These are phyloP conservation scores for Drosophila helvetica DNA, from an alignment of 2,888 invertebrate species.

Conservation along the genomic window DNA sequence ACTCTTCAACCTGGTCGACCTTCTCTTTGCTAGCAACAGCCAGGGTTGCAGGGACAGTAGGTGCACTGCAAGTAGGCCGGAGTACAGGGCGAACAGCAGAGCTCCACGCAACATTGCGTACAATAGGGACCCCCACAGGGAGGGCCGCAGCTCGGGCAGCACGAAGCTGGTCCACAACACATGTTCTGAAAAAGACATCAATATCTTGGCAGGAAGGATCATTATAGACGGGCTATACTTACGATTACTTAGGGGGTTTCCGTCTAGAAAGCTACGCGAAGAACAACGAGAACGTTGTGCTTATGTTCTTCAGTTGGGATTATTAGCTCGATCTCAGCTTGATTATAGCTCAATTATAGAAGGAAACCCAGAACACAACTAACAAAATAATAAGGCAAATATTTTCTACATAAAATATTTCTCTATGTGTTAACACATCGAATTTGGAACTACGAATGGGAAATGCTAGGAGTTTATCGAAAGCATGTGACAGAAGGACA, in stretches of 20 bases:
- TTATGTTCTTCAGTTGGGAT: not conserved
- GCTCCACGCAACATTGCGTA: conserved; percentile 56
- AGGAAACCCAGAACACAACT: conserved; percentile 15
- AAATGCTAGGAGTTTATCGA: not conserved
- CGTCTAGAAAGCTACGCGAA: not conserved
- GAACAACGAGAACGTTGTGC: not conserved
- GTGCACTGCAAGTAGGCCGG: conserved; percentile 65
- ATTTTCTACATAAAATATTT: conserved; percentile 20
- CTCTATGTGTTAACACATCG: conserved; percentile 44
- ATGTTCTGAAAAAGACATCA: conserved; percentile 34
- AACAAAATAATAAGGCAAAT: conserved; percentile 56
- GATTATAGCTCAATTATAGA: conserved; percentile 7
- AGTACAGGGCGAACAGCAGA: conserved; percentile 60
- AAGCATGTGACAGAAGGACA: not conserved
- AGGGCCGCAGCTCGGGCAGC: conserved; percentile 52
- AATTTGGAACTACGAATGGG: conserved; percentile 18
- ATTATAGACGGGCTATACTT: not conserved
- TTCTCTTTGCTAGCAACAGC: conserved; percentile 7
- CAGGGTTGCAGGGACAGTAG: conserved; percentile 15
- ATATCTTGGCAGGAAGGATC: not conserved
- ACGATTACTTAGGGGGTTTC: not conserved
- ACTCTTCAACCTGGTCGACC: not conserved
- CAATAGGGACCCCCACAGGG: conserved; percentile 50
- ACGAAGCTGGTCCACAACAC: conserved; percentile 59
- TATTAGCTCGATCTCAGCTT: conserved; percentile 6